Conservation (phyloP, 2,113 vertebrate genomes). For the Rattus rattus region DNA sequence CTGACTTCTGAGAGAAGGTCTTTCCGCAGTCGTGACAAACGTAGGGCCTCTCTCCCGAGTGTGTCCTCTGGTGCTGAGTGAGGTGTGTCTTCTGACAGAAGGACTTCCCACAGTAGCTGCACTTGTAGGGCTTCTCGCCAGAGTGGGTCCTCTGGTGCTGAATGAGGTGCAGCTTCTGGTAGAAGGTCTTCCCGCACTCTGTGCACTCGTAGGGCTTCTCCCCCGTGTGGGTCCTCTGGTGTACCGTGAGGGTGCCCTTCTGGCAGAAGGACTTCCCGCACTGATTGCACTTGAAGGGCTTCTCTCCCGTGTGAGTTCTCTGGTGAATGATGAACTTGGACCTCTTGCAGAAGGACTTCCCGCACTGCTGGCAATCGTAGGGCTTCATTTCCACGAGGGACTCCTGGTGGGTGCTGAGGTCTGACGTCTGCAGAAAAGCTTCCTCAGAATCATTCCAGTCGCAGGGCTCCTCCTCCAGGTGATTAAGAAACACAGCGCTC, state of each 20-base stretch:
- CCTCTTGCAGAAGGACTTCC: constrained; percentile 82
- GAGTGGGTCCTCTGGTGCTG: constrained; percentile 83
- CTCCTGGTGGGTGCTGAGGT: constrained; percentile 66
- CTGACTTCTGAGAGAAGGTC: constrained; percentile 85
- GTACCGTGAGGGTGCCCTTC: constrained; percentile 75
- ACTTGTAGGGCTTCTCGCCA: constrained; percentile 82
- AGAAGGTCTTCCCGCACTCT: constrained; percentile 80
- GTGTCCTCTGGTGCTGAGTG: constrained; percentile 82
- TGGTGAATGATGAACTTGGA: constrained; percentile 83
- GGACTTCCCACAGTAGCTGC: constrained; percentile 79
- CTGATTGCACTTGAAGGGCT: constrained; percentile 80
- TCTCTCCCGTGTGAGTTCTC: constrained; percentile 84
- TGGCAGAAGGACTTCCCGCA: constrained; percentile 81
- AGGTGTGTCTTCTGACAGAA: constrained; percentile 83
- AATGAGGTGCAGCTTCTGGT: constrained; percentile 80
- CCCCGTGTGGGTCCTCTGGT: constrained; percentile 81
- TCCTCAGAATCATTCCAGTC: constrained; percentile 78
- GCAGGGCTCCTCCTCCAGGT: constrained; percentile 72
- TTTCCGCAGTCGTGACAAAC: constrained; percentile 84
- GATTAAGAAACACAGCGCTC: constrained; percentile 63
- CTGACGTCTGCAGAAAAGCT: constrained; percentile 71
- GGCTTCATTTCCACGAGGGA: constrained; percentile 75
- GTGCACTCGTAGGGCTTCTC: constrained; percentile 83
- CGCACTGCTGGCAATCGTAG: constrained; percentile 78
- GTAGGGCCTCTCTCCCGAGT: constrained; percentile 84